These are phyloP conservation scores for Orchestes rusci DNA, from an alignment of 2,888 invertebrate species.

Conservation along the genomic window DNA sequence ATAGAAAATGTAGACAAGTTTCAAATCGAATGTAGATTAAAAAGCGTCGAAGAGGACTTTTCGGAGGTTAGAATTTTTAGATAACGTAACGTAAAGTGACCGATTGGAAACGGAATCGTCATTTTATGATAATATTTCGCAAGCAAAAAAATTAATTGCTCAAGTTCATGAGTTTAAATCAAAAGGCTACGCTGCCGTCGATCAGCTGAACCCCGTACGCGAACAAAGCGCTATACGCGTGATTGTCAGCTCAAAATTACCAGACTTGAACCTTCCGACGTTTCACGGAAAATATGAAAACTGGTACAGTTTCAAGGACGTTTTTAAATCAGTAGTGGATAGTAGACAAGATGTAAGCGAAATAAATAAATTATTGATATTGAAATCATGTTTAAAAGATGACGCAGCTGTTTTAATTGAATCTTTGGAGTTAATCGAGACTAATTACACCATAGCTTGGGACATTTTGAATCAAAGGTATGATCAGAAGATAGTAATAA, in stretches of 20 bases:
- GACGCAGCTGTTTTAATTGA: slow-evolving; percentile 3
- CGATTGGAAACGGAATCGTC: slow-evolving; percentile 2
- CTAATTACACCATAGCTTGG: slow-evolving; percentile 6
- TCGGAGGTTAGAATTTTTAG: slow-evolving; percentile 3
- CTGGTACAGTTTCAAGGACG: slow-evolving; percentile 8
- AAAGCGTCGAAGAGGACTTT: background rate
- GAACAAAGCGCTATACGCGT: slow-evolving; percentile 1
- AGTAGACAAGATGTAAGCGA: slow-evolving; percentile 2
- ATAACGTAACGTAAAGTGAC: background rate
- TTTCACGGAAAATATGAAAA: slow-evolving; percentile 5
- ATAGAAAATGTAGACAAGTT: background rate
- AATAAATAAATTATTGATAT: slow-evolving; percentile 2
- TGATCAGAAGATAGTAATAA: slow-evolving; percentile 9
- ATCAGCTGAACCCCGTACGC: background rate
- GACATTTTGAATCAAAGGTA: slow-evolving; percentile 12
- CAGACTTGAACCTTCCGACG: slow-evolving; percentile 1
- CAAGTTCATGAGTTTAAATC: background rate
- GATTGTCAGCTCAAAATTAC: slow-evolving; percentile 8
- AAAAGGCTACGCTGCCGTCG: background rate
- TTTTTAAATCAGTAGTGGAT: slow-evolving; percentile 6
- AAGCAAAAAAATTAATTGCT: background rate
- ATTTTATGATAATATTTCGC: background rate
- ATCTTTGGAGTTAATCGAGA: background rate
- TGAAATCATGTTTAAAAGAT: slow-evolving; percentile 5
- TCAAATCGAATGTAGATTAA: background rate